A percentile compares a stretch with the other conserved stretches of the same genome.
Evolutionary conservation across 1,140 invertebrate species (phyloP).

Genomic region (Metaphire vulgaris): DNA sequence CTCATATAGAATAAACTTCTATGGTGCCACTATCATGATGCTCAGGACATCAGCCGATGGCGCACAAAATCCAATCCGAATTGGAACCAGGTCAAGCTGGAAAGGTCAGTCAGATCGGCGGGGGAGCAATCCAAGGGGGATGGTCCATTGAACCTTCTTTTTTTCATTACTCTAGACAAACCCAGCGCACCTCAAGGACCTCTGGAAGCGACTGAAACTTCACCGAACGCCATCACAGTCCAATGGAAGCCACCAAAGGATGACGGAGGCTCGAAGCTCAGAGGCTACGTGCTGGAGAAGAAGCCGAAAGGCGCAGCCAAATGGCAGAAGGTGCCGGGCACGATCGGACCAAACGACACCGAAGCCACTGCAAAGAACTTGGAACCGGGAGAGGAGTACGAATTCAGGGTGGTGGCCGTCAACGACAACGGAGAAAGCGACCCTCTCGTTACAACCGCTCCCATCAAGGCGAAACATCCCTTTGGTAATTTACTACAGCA

Average conservation of each 20-base stretch:
- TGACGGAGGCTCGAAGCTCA: constrained; percentile 80
- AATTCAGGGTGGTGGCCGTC: constrained; percentile 95
- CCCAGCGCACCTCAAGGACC: constrained; percentile 79
- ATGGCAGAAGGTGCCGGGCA: constrained; percentile 34
- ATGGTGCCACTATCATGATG: neutral
- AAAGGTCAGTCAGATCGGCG: too few relatives aligned
- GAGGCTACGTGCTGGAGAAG: constrained; percentile 95
- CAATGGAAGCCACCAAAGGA: constrained; percentile 89
- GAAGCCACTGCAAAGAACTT: constrained; percentile 79
- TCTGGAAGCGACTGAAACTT: constrained; percentile 77
- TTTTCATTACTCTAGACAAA: constrained; percentile 58
- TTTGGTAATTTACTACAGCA: constrained; percentile 61
- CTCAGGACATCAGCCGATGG: neutral
- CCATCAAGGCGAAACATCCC: constrained; percentile 87
- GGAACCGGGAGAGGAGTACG: constrained; percentile 80
- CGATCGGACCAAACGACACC: constrained; percentile 38
- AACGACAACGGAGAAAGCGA: constrained; percentile 94
- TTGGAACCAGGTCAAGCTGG: too few relatives aligned
- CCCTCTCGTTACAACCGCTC: constrained; percentile 75
- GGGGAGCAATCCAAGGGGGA: neutral
- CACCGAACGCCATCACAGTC: constrained; percentile 85
- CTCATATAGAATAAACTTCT: neutral
- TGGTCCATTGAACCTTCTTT: neutral
- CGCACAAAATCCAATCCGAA: too few relatives aligned
- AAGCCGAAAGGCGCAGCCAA: constrained; percentile 62